phyloP scores from a whole-genome alignment of 1,140 invertebrate genomes.

The Goniozus legneri region DNA sequence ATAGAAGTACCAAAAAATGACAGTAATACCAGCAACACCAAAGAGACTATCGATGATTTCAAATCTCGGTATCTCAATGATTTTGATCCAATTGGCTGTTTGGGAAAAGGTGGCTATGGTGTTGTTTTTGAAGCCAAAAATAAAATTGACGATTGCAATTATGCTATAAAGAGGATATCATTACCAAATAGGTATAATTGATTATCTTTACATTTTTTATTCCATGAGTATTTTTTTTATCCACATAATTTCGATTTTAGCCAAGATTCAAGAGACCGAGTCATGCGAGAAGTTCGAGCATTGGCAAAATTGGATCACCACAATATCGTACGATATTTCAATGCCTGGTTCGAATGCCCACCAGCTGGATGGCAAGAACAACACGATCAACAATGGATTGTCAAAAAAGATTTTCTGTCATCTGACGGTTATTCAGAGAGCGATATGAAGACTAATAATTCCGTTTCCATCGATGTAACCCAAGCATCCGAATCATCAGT shows the following conservation, averaged over 20 bases:
- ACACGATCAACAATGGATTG: constrained; percentile 66
- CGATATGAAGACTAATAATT: constrained; percentile 27
- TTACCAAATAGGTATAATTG: constrained; percentile 73
- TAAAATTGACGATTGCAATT: constrained; percentile 90
- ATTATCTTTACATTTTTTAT: constrained; percentile 1
- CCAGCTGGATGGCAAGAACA: constrained; percentile 83
- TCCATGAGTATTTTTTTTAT: no score
- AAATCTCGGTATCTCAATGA: constrained; percentile 78
- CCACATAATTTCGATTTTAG: constrained; percentile 56
- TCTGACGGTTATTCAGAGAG: constrained; percentile 33
- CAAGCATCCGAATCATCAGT: constrained; percentile 33
- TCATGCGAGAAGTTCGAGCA: constrained; percentile 91
- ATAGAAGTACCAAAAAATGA: constrained; percentile 38
- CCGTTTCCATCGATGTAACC: constrained; percentile 34
- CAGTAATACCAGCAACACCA: constrained; percentile 12
- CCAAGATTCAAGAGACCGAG: constrained; percentile 74
- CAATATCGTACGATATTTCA: constrained; percentile 92
- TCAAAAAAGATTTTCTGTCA: constrained; percentile 35
- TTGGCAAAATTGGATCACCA: constrained; percentile 91
- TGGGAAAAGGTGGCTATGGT: constrained; percentile 95
- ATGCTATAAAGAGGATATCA: constrained; percentile 93
- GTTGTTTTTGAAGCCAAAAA: constrained; percentile 95
- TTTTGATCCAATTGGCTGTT: constrained; percentile 78
- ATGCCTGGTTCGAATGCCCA: constrained; percentile 90
- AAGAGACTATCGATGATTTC: constrained; percentile 47